These are phyloP conservation scores for Diplazon laetatorius DNA, from an alignment of 2,888 invertebrate species.

Conservation along the genomic window DNA sequence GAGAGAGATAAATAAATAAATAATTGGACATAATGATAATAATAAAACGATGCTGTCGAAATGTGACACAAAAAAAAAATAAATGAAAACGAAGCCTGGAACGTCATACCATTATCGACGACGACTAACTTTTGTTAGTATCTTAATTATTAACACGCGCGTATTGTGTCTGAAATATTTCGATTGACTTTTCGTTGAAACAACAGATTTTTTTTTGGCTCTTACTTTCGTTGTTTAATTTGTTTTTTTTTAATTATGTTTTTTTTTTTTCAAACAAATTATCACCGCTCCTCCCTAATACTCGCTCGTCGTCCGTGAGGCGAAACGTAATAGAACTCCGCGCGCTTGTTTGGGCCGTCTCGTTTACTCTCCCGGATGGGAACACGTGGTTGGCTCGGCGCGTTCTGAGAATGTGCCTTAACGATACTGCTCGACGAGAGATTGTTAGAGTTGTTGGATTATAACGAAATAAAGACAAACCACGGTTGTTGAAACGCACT, in stretches of 20 bases:
- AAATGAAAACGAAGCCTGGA: constrained; percentile 32
- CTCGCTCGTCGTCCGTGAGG: constrained; percentile 55
- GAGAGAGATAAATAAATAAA: constrained; percentile 39
- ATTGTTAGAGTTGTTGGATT: constrained; percentile 57
- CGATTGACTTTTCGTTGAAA: no score
- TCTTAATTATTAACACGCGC: constrained; percentile 31
- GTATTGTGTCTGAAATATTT: constrained; percentile 41
- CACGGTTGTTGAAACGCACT: constrained; percentile 21
- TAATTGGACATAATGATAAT: constrained; percentile 52
- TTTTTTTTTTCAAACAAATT: constrained; percentile 11
- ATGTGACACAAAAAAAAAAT: no score
- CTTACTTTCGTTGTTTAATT: background rate
- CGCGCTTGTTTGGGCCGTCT: no score
- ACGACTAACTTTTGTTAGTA: constrained; percentile 47
- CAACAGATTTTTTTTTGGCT: no score
- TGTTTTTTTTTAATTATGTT: constrained; percentile 13
- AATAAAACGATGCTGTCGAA: constrained; percentile 44
- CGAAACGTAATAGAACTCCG: constrained; percentile 48
- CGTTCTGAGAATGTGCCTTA: constrained; percentile 76
- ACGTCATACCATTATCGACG: constrained; percentile 57
- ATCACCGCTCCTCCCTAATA: constrained; percentile 42
- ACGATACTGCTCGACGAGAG: constrained; percentile 71
- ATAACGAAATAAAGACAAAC: constrained; percentile 46
- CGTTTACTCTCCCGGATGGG: constrained; percentile 26
- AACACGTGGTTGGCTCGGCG: constrained; percentile 60